These are phyloP conservation scores for Myanophis thanlyinensis DNA, from an alignment of 2,113 vertebrate genomes.

Conservation along the genomic window DNA sequence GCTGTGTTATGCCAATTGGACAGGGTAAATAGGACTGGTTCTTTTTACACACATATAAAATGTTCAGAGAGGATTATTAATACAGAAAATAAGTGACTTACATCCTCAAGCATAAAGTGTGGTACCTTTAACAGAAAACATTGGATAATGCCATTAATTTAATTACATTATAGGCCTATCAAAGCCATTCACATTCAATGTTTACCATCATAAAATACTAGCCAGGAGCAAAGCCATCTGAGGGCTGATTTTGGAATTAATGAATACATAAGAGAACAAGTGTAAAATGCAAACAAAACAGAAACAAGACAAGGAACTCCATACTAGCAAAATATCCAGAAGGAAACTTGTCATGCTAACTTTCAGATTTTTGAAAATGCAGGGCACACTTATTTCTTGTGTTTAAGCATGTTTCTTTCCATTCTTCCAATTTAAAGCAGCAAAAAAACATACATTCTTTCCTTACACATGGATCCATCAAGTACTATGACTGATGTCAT, in stretches of 20 bases:
- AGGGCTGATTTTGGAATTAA: neutral
- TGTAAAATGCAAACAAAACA: neutral
- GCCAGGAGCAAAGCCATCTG: neutral
- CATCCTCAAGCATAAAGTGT: constrained; percentile 44
- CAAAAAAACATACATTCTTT: neutral
- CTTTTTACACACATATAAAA: neutral
- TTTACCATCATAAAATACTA: constrained; percentile 31
- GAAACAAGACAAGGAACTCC: neutral
- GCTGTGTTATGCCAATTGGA: neutral
- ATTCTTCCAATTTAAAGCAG: neutral
- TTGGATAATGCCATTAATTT: constrained; percentile 53
- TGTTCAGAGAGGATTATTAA: neutral
- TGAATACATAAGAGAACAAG: neutral
- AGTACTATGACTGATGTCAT: neutral
- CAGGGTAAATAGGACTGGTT: neutral
- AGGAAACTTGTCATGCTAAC: neutral
- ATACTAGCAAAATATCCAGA: neutral
- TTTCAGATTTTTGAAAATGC: neutral
- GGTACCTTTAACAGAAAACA: constrained; percentile 51
- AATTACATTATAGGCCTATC: constrained; percentile 20
- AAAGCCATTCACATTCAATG: constrained; percentile 1
- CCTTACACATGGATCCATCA: neutral
- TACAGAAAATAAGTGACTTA: constrained; percentile 45
- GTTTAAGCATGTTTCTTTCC: neutral
- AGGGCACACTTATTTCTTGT: neutral